Base-by-base conservation (phyloP, 2,888 invertebrate genomes). In the Lutraria lutraria region DNA sequence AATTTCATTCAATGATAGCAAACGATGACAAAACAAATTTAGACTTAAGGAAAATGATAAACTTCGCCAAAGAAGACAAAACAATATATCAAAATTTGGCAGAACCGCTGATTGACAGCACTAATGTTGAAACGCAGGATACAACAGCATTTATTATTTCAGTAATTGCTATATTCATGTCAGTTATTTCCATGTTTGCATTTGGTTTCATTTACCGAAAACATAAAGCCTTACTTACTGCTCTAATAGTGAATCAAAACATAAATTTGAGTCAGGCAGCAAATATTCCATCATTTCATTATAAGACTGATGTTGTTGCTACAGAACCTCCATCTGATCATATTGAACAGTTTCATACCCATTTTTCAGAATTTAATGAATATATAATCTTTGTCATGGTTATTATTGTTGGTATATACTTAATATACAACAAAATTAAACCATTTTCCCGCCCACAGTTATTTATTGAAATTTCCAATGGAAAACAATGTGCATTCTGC, bases 341-440 rank as follows among this genome's bases (percentile, higher is more conserved):
- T 31, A 4, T 80, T 29, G 79, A 43, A 34, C 43, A 80, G 15
- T 80, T 80, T 80, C 34, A 80, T 80, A 6, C 31, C 10, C 12
- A 80, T 80, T 80, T 80, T 34, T 16, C 21, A 10, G 79, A 80
- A 80, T 80, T 80, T 80, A 80, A 80, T 43, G 79, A 80, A 80
- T 80, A 80, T 29, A 80, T 80, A 16, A 43, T 80, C 12, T 13
- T 80, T 80, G 79, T 12, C 16, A 6, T 80, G 43, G 34, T 21
- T 0, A 80, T 34, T 43, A 1, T 4, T 21, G 31, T 34, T 43
- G 34, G 31, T 43, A 34, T 80, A 21, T 80, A 80, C 34, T 34
- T 34, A 12, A 25, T 80, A 34, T 80, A 29, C 19, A 80, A 80
- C 19, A 31, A 43, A 31, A 21, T 80, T 16, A 80, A 80, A 80